A percentile compares a stretch with the other conserved stretches of the same genome.
These are phyloP conservation scores for Myrmophylax atrothorax DNA, from an alignment of 2,113 vertebrate genomes.

Conservation along the genomic window DNA sequence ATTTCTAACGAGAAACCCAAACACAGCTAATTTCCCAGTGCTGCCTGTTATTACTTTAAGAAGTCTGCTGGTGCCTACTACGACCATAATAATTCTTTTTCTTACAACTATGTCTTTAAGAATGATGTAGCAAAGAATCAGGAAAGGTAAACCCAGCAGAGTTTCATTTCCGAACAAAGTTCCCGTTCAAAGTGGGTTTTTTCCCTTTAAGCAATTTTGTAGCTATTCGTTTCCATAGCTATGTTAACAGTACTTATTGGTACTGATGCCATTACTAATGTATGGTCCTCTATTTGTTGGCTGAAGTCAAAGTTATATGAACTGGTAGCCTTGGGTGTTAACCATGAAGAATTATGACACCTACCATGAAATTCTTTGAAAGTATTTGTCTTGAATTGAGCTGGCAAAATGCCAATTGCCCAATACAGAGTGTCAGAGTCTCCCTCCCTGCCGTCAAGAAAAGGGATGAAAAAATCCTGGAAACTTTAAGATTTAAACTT, in stretches of 20 bases:
- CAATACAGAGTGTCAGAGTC: too few species aligned
- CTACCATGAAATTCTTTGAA: neutral
- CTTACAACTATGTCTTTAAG: neutral
- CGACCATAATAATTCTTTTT: neutral
- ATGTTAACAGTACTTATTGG: neutral
- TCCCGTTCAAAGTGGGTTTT: neutral
- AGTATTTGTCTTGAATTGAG: neutral
- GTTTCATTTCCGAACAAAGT: neutral
- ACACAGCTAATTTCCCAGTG: neutral
- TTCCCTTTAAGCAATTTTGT: neutral
- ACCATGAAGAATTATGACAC: neutral
- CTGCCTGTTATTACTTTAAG: neutral
- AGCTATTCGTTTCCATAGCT: neutral
- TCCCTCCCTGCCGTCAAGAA: too few species aligned
- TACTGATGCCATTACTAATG: neutral
- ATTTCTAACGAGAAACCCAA: neutral
- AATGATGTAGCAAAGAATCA: neutral
- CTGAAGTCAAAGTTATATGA: neutral
- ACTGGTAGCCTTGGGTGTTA: neutral
- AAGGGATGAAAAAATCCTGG: too few species aligned
- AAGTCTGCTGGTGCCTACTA: neutral
- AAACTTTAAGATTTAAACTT: too few species aligned
- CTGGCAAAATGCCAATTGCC: too few species aligned
- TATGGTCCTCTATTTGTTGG: neutral
- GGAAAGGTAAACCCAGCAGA: neutral